Evolutionary conservation across 1,140 invertebrate genomes (phyloP), one percentile per base, ranked within the genome.

Genomic region (Euschistus heros): DNA sequence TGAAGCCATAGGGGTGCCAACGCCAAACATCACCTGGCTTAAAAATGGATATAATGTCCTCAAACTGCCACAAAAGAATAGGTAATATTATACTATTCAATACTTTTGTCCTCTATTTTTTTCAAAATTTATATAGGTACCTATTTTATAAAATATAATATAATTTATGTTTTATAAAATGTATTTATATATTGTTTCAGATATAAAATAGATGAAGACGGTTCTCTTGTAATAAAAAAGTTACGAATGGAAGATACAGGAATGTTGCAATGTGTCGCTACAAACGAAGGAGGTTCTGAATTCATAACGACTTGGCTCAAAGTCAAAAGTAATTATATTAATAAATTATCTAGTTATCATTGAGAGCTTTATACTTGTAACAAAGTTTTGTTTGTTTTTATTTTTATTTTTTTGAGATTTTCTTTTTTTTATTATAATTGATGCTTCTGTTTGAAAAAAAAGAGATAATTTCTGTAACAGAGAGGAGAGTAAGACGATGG

Each of bases 221-320:
- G 91, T 60, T 87, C 89, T 4, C 74, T 96, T 59, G 79, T 86
- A 24, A 91, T 98, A 69, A 87, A 85, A 71, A 86, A 86, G 72
- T 77, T 98, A 30, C 82, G 84, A 69, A 85, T 92, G 73, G 84
- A 86, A 67, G 92, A 98, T 77, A 86, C 89, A 66, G 95, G 94
- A 46, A 92, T 97, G 81, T 97, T 92, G 75, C 95, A 98, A 73
- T 99, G 96, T 75, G 85, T 96, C 68, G 93, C 92, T 0, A 80
- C 77, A 37, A 97, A 95, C 73, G 83, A 86, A 70, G 94, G 89
- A 2, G 95, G 95, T 14, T 88, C 94, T 75, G 86, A 87, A 22
- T 93, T 89, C 10, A 85, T 86, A 62, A 89, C 88, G 68, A 93
- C 92, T 5, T 97, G 92, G 92, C 79, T 98, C 10, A 87, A 89